A percentile compares a stretch with the other conserved stretches of the same genome.
phyloP scores from a whole-genome alignment of 2,797 vertebrate genomes.

The Babyrousa celebensis region DNA sequence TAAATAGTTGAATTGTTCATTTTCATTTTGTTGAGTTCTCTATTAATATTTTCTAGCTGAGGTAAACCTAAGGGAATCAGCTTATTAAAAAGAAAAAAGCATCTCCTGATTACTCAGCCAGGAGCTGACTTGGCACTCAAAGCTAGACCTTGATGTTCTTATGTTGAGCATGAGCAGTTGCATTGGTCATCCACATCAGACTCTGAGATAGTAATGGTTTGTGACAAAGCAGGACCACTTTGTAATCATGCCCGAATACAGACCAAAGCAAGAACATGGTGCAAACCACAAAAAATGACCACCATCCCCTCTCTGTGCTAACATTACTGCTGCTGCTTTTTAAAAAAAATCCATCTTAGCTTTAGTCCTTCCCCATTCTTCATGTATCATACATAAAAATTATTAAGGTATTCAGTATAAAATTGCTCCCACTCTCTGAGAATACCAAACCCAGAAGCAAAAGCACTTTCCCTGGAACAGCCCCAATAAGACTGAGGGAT shows the following conservation, averaged over 20 bases:
- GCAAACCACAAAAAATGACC: background rate
- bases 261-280: background rate
- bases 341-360: background rate
- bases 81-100: background rate
- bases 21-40: constrained; percentile 36
- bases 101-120: background rate
- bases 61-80: constrained; percentile 2
- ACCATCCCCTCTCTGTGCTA: background rate
- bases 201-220: too few relatives aligned
- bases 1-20: background rate
- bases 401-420: background rate
- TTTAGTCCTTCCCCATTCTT: background rate
- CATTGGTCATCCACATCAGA: background rate
- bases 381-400: background rate
- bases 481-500: background rate
- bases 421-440: background rate
- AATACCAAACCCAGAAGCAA: background rate
- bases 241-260: background rate
- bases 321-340: background rate
- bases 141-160: background rate
- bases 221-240: background rate
- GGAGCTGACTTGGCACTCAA: background rate
- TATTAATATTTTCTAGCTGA: constrained; percentile 38
- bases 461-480: constrained; percentile 9
- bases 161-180: background rate